A percentile compares a stretch with the other conserved stretches of the same genome.
Conservation (phyloP, 2,113 vertebrate genomes). For the Eurypyga helias region DNA sequence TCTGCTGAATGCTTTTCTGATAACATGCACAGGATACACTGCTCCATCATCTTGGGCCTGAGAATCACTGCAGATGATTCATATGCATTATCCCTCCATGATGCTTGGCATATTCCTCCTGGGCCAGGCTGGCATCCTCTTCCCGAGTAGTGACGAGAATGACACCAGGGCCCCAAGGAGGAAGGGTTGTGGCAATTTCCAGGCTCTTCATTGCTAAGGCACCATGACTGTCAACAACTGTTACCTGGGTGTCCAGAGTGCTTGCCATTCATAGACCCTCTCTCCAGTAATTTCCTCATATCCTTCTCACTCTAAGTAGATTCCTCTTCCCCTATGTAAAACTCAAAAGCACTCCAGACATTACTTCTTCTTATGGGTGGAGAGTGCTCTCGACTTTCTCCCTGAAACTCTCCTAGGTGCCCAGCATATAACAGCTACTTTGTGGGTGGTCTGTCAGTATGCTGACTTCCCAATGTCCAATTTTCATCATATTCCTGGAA, state of each 20-base stretch:
- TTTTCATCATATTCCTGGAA: not conserved
- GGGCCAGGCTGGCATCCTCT: not conserved
- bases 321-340: not conserved
- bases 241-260: not conserved
- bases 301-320: not conserved
- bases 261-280: not conserved
- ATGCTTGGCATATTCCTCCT: not conserved
- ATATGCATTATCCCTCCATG: not conserved
- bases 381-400: not conserved
- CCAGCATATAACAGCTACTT: not conserved
- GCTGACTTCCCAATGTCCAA: not conserved
- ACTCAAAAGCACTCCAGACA: not conserved
- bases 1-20: not conserved
- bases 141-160: not conserved
- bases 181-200: not conserved
- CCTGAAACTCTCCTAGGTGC: not conserved
- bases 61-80: not conserved
- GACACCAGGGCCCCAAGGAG: not conserved
- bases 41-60: accelerated
- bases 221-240: not conserved
- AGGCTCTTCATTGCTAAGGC: not conserved
- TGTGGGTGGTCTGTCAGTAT: not conserved
- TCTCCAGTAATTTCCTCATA: not conserved
- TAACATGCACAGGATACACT: not conserved
- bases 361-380: not conserved